Base-by-base conservation (phyloP, 2,888 invertebrate genomes). In the Drosophila conformis region DNA sequence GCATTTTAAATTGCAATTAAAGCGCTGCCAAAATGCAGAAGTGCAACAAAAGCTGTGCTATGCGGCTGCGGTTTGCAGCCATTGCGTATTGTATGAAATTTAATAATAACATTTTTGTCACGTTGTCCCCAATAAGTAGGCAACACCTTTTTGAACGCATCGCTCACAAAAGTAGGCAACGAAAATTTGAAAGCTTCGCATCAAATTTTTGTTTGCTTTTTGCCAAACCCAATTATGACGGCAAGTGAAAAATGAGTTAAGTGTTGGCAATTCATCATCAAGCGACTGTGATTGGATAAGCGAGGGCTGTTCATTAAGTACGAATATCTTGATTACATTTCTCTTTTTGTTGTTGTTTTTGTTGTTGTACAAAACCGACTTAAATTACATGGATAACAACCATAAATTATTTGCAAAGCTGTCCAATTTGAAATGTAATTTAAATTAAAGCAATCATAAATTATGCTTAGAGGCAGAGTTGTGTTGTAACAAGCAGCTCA, bases 1-100 rank as follows among this genome's bases (percentile, higher is more conserved):
- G 70, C 85, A 78, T 89, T 87, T 87, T 80, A 89, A 87, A 87
- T 85, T 69, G 85, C 82, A 83, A 87, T 89, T 87, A 81, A 87
- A 89, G 84, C 62, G 42, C 27, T 67, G 69, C 76, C 63, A 25
- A 78, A 80, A 78, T 74, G 77, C 67, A 63, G 72, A 57, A 56
- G 51, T 60, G 54, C 53, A 68, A 66, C 63, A 80, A 69, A 69
- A 62, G 67, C 64, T 60, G 51, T 52, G 56, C 68, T 59, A n/a
- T 70, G 87, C 65, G 67, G 72, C 64, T 81, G 82, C 61, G 78
- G 78, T 64, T 53, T 46, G 29, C 52, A n/a, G 35, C 68, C 73
- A 80, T 76, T 76, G 63, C 5, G 40, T 76, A 65, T 68, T 66
- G 42, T 76, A 40, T 53, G 7, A 69, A 72, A 60, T 68, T 66